Conservation (phyloP, 2,888 invertebrate species). For the Tinea trinotella region DNA sequence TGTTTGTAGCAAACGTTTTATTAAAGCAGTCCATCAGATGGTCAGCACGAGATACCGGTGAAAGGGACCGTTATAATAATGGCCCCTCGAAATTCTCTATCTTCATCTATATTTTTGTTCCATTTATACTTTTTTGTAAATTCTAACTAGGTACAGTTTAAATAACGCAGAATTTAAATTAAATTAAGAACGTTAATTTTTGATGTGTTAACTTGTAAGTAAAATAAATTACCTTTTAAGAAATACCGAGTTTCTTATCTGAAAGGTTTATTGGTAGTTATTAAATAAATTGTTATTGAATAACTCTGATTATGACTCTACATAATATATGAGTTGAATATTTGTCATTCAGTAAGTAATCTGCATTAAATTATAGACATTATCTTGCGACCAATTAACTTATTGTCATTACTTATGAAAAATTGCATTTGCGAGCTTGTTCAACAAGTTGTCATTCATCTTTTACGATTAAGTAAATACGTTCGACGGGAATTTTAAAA, state of each 20-base stretch:
- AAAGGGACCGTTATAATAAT: conserved; percentile 68
- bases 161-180: neutral
- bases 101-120: conserved; percentile 30
- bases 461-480: neutral
- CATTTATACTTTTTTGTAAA: neutral
- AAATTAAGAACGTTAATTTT: neutral
- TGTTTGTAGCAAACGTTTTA: conserved; percentile 46
- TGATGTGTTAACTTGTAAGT: conserved; percentile 8
- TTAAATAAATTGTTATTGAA: conserved; percentile 7
- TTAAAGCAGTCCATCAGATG: conserved; percentile 66
- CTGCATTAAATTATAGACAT: neutral
- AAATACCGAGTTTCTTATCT: neutral
- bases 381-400: no score
- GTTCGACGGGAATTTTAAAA: no score
- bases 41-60: conserved; percentile 65
- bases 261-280: conserved; percentile 4
- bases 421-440: no score
- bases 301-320: conserved; percentile 1
- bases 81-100: conserved; percentile 52
- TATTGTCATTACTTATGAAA: neutral
- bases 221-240: neutral
- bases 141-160: neutral
- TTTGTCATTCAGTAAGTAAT: neutral
- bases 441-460: neutral
- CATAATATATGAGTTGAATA: neutral